Evolutionary conservation across 2,888 invertebrate genomes (phyloP).

Genomic region (Lucinisca nassula): DNA sequence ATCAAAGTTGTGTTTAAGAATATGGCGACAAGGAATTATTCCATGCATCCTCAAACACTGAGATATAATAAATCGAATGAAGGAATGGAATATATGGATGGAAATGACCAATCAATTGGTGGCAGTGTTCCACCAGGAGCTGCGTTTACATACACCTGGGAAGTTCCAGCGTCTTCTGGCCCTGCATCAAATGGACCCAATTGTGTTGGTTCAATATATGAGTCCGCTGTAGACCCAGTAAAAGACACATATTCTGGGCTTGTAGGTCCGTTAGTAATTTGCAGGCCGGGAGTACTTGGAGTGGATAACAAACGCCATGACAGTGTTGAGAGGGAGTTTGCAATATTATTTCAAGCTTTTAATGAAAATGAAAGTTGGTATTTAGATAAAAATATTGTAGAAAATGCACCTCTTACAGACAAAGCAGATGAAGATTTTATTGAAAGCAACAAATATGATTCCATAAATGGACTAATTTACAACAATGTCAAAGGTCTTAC

Average conservation of each 20-base stretch:
- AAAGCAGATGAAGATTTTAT: conserved; percentile 34
- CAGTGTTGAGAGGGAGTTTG: conserved; percentile 76
- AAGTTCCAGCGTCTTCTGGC: conserved; percentile 70
- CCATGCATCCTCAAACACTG: conserved; percentile 55
- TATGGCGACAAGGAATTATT: conserved; percentile 45
- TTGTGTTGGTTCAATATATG: conserved; percentile 72
- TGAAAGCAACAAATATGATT: conserved; percentile 68
- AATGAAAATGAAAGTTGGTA: conserved; percentile 81
- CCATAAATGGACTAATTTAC: conserved; percentile 71
- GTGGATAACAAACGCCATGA: conserved; percentile 42
- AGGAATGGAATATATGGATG: conserved; percentile 39
- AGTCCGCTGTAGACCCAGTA: conserved; percentile 69
- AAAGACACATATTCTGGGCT: conserved; percentile 71
- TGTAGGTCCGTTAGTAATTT: conserved; percentile 72
- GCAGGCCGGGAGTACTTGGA: conserved; percentile 62
- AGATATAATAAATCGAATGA: conserved; percentile 59
- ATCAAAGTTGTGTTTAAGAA: conserved; percentile 68
- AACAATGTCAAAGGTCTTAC: conserved; percentile 61
- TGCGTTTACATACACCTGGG: conserved; percentile 67
- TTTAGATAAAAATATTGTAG: conserved; percentile 74
- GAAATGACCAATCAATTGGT: neutral
- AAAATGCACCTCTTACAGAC: conserved; percentile 38
- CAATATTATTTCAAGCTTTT: conserved; percentile 76
- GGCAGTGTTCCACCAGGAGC: conserved; percentile 41
- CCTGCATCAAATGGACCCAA: conserved; percentile 71